Evolutionary conservation across 2,888 invertebrate species (phyloP), one percentile per base, ranked within the genome.

Genomic region (Meiosimyza platycephala): DNA sequence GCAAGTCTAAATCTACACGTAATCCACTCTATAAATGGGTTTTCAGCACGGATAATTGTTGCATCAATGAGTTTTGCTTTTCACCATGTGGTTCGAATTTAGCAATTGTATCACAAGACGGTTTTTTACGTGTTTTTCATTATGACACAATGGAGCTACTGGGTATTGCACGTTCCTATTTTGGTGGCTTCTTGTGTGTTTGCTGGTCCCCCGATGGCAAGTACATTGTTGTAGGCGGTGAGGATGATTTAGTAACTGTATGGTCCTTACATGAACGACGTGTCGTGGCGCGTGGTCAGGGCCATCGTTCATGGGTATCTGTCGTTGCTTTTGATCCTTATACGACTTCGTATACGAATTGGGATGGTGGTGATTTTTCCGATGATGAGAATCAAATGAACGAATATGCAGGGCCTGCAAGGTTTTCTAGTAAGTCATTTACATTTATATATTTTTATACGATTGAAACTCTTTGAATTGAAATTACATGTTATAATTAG

Each of bases 161-260:
- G 71, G 98, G 98, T 16, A 90, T 93, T 73, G 98, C 98, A 77
- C 91, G 97, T 77, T 98, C 98, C 80, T 99, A 99, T 88, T 99
- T 99, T 87, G 99, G 99, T 66, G 99, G 99, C 52, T 93, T 99
- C 82, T 89, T 99, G 59, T 99, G 99, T 88, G 97, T 98, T 4
- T 95, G 97, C 83, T 99, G 99, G 99, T 97, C 98, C 12, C 98
- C 98, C 0, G 98, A 99, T 87, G 94, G 95, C 63, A 93, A 94
- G 83, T 95, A 97, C 83, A 96, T 97, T 66, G 97, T 96, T 0
- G 96, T 97, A 0, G 99, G 99, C 0, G 99, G 99, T 6, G 99
- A 99, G 88, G 99, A 99, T 88, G 99, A 99, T 88, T 90, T 99
- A 74, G 95, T 99, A 67, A 99, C 99, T 1, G 95, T 99, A 52